Percentiles rank a stretch among this genome's conserved stretches.
Conservation (phyloP, 2,113 vertebrate species). For the Oplegnathus fasciatus region DNA sequence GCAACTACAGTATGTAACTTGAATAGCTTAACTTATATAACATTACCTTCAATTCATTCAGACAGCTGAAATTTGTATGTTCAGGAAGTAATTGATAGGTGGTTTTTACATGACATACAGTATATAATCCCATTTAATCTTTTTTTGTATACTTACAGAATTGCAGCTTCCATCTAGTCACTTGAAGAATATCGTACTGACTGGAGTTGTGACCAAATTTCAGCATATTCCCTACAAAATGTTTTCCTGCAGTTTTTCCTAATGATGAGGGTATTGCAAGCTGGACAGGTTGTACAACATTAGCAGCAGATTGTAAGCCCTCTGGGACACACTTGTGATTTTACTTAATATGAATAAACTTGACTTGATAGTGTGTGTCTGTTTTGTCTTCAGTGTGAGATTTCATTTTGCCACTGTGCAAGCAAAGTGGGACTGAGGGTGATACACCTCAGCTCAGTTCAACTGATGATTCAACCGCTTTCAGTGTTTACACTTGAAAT, state of each 20-base stretch:
- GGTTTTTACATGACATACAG: too few species aligned
- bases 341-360: not conserved
- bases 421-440: slow-evolving; percentile 1
- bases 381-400: not conserved
- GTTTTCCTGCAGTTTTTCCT: not conserved
- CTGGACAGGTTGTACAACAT: not conserved
- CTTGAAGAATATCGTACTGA: not conserved
- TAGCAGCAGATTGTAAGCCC: not conserved
- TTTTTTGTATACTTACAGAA: not conserved
- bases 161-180: not conserved
- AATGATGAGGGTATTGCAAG: not conserved
- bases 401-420: not conserved
- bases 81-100: not conserved
- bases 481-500: not conserved
- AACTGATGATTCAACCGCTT: not conserved
- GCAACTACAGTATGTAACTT: not conserved
- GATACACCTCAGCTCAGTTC: not conserved
- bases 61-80: not conserved
- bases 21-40: not conserved
- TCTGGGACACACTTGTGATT: not conserved
- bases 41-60: not conserved
- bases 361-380: not conserved
- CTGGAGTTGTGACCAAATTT: not conserved
- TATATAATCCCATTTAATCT: too few species aligned
- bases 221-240: not conserved